Conservation (phyloP, 2,113 vertebrate species). For the Centropus bengalensis region DNA sequence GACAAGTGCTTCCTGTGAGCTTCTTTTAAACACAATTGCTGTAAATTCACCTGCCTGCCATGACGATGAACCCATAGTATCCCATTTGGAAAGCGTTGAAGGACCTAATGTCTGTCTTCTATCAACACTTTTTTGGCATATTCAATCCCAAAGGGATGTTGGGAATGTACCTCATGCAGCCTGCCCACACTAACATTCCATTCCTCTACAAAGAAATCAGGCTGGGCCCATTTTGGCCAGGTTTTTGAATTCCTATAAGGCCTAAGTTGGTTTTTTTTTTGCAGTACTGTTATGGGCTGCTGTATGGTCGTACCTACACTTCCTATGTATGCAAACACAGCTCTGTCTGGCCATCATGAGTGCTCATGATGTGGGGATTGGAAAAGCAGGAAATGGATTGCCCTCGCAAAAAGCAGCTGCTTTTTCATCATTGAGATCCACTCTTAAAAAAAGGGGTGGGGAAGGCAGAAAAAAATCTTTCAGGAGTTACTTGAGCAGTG, state of each 20-base stretch:
- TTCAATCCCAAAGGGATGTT: neutral
- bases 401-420: neutral
- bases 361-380: neutral
- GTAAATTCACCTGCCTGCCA: neutral
- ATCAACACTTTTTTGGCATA: neutral
- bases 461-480: neutral
- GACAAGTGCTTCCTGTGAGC: neutral
- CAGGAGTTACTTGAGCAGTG: neutral
- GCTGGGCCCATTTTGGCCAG: neutral
- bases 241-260: neutral
- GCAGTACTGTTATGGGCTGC: neutral
- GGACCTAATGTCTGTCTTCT: neutral
- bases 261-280: neutral
- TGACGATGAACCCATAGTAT: neutral
- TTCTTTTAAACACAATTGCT: neutral
- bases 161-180: neutral
- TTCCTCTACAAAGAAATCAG: neutral
- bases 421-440: neutral
- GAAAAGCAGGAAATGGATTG: neutral
- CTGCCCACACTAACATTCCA: rapidly evolving
- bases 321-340: neutral
- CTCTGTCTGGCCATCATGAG: neutral
- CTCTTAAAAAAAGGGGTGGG: neutral
- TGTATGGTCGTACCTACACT: neutral
- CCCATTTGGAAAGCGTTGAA: slow-evolving; percentile 12